phyloP scores from a whole-genome alignment of 2,888 invertebrate genomes.

The Tiliacea citrago region DNA sequence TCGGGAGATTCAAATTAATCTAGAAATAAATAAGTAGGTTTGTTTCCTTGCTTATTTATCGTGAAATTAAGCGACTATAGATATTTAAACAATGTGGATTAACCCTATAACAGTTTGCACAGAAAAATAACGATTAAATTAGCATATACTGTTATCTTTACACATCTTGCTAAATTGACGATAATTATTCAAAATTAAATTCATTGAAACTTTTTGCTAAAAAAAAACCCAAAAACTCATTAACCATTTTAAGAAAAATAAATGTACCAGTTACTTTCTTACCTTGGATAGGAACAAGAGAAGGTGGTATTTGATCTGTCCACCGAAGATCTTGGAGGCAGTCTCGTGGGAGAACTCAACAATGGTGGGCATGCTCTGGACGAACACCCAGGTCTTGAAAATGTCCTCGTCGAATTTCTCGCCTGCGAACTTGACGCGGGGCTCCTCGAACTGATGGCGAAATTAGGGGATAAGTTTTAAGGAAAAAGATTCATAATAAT shows the following conservation, averaged over 20 bases:
- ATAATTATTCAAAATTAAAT: background rate
- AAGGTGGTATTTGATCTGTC: slow-evolving; percentile 99
- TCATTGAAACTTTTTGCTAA: background rate
- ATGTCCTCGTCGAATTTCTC: slow-evolving; percentile 92
- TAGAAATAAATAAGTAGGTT: background rate
- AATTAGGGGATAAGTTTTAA: slow-evolving; percentile 4
- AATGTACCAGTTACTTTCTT: slow-evolving; percentile 50
- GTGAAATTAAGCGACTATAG: background rate
- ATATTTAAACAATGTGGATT: background rate
- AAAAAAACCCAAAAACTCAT: background rate
- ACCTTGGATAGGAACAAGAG: slow-evolving; percentile 98
- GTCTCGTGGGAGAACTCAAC: slow-evolving; percentile 99
- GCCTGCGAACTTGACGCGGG: slow-evolving; percentile 93
- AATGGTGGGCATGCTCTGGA: slow-evolving; percentile 96
- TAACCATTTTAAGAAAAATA: background rate
- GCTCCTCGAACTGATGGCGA: slow-evolving; percentile 94
- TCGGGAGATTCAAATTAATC: slow-evolving; percentile 19
- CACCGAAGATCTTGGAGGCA: slow-evolving; percentile 99
- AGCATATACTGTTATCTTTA: background rate
- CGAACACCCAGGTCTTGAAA: slow-evolving; percentile 95
- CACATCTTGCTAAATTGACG: background rate
- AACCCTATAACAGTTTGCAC: background rate
- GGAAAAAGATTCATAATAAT: background rate
- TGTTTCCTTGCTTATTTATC: background rate
- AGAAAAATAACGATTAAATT: background rate